phyloP scores from a whole-genome alignment of 2,888 invertebrate species.

The Neocrepidodera transversa region DNA sequence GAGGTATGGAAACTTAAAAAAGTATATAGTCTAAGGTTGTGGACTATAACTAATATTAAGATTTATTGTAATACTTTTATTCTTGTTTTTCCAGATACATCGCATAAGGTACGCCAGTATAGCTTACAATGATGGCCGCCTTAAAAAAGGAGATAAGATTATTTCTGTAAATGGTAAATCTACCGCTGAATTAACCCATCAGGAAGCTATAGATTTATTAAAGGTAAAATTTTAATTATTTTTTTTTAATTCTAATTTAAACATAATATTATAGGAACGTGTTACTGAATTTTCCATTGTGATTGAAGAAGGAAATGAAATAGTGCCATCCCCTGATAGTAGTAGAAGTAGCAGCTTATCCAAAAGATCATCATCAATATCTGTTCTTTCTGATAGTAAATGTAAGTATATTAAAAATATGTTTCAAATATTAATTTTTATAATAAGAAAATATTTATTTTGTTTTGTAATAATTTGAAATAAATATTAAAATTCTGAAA shows the following conservation, averaged over 20 bases:
- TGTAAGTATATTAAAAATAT: slow-evolving; percentile 35
- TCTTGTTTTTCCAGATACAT: slow-evolving; percentile 77
- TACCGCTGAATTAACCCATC: slow-evolving; percentile 84
- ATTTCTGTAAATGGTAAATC: slow-evolving; percentile 86
- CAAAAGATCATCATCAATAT: slow-evolving; percentile 41
- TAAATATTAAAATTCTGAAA: too few relatives aligned
- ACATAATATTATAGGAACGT: slow-evolving; percentile 68
- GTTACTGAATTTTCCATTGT: slow-evolving; percentile 81
- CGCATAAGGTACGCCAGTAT: slow-evolving; percentile 85
- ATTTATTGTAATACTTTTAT: too few relatives aligned
- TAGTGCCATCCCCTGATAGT: slow-evolving; percentile 38
- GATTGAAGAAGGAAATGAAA: slow-evolving; percentile 58
- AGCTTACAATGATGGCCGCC: slow-evolving; percentile 84
- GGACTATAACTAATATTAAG: too few relatives aligned
- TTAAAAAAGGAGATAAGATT: slow-evolving; percentile 87
- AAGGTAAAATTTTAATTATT: slow-evolving; percentile 67
- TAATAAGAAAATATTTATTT: slow-evolving; percentile 1
- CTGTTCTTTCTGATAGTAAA: slow-evolving; percentile 39
- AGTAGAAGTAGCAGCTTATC: slow-evolving; percentile 23
- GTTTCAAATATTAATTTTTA: too few relatives aligned
- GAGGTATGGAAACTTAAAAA: too few relatives aligned
- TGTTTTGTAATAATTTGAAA: too few relatives aligned
- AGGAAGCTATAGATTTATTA: slow-evolving; percentile 84
- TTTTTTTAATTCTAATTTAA: slow-evolving; percentile 2
- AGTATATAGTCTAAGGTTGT: too few relatives aligned